Evolutionary conservation across 2,113 vertebrate genomes (phyloP), one percentile per base, ranked within the genome.

Genomic region (Phyllopteryx taeniolatus): DNA sequence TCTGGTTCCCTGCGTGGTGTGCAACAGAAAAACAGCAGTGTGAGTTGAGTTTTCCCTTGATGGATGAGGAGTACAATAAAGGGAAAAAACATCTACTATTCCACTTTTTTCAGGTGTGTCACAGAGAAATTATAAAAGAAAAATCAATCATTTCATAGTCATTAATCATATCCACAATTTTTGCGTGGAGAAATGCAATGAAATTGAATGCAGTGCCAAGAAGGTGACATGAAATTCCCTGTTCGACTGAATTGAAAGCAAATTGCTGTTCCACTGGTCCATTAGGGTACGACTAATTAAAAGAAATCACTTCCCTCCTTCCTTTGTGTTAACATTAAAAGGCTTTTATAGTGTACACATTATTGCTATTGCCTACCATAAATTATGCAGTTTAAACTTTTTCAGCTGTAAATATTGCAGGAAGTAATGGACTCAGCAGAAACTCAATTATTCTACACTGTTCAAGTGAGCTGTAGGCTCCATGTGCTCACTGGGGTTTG

Each of bases 251-350:
- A 64, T 39, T n/a, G 62, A 64, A 62, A 62, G 20, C 62, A 64
- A 64, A 64, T 64, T 43, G 62, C 62, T 44, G 62, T 64, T 64
- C 42, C 39, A 13, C 19, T 22, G 62, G 17, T 64, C 62, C 62
- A 64, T 64, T 64, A 64, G 35, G 8, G 43, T 64, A 42, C 4
- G 22, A 43, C 62, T 64, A 64, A 64, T 64, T 43, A 64, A 43
- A 64, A 64, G 62, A 64, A 64, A 64, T 64, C 39, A 43, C 62
- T 64, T 64, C 62, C 62, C 27, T 64, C 39, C 20, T 44, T 39
- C 39, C 35, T 64, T 43, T 64, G 62, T 43, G 43, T 64, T 64
- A 64, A 64, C 62, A 64, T 43, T 64, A 64, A 64, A 64, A 64
- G 35, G 39, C 62, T 64, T 64, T 64, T 64, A 64, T 43, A 43